Conservation (phyloP, 1,140 invertebrate genomes). For the Philopotamus ludificatus region DNA sequence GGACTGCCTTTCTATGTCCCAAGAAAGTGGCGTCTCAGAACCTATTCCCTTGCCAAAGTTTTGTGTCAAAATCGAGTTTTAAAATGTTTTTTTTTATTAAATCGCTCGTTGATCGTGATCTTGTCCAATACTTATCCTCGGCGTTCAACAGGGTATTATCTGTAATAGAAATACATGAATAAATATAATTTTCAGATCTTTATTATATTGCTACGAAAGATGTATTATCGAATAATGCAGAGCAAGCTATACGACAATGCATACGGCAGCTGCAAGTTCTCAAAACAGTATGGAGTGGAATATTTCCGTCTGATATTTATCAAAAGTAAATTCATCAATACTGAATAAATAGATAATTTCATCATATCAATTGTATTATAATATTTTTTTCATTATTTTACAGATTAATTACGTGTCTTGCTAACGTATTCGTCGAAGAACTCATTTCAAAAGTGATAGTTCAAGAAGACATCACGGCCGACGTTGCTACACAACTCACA, state of each 20-base stretch:
- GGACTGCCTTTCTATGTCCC: too few species aligned
- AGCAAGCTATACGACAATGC: conserved; percentile 77
- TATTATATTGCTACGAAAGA: conserved; percentile 57
- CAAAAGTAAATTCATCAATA: conserved; percentile 44
- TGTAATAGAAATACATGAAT: too few species aligned
- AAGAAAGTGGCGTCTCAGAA: too few species aligned
- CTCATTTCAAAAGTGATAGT: conserved; percentile 55
- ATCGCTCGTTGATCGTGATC: too few species aligned
- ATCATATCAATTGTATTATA: neutral
- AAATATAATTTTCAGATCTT: too few species aligned
- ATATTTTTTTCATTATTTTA: conserved; percentile 28
- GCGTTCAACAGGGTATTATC: too few species aligned
- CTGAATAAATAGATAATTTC: neutral
- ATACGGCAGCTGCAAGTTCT: conserved; percentile 80
- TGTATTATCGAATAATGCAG: conserved; percentile 62
- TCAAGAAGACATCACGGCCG: conserved; percentile 57
- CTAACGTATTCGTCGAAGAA: conserved; percentile 54
- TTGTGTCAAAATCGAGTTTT: too few species aligned
- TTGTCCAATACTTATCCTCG: too few species aligned
- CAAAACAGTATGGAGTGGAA: conserved; percentile 81
- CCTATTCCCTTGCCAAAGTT: too few species aligned
- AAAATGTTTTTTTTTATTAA: too few species aligned
- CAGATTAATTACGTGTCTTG: conserved; percentile 50
- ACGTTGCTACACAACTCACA: conserved; percentile 56
- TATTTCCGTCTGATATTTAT: conserved; percentile 70